Base-by-base conservation (phyloP, 2,797 vertebrate species). In the Pseudochirops cupreus region DNA sequence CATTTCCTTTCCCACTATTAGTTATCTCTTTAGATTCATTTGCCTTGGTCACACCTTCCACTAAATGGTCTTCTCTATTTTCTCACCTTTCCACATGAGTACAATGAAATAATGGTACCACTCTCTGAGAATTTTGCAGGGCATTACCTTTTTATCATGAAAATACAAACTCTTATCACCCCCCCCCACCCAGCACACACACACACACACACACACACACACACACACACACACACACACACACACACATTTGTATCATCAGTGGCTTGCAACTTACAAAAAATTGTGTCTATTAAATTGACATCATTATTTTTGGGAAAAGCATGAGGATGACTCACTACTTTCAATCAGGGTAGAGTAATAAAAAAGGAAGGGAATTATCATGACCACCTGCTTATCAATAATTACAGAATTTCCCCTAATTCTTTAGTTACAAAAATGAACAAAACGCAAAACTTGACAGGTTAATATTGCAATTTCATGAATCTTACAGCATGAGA, bases 41-140 rank as follows among this genome's bases (percentile, higher is more conserved):
- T 18, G 91, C 14, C 50, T 31, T 21, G 58, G 31, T 94, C 53
- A 52, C 46, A 39, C 46, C 50, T 74, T 52, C 52, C 46, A 57
- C 2, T 57, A 92, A 39, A 93, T 6, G 31, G 16, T 13, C 56
- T 87, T n/a, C 87, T 14, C 56, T 12, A 33, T 21, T 39, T 39
- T 53, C 28, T 7, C 52, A 1, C 16, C n/a, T 91, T 94, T 92
- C 56, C 54, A 58, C 11, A 56, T 46, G 31, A 46, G 89, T 54
- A 31, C 58, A 94, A 59, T 94, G 33, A 29, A 91, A 46, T 24
- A 33, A 11, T 1, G 0, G 14, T 21, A 13, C 92, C 74, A 58
- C 92, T 16, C 33, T 0, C 0, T 14, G 3, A 4, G 1, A 4
- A 16, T 18, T 6, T 5, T 2, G 24, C 33, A 2, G 1, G 14